Evolutionary conservation across 2,888 invertebrate species (phyloP).

Genomic region (Polyploca ridens): DNA sequence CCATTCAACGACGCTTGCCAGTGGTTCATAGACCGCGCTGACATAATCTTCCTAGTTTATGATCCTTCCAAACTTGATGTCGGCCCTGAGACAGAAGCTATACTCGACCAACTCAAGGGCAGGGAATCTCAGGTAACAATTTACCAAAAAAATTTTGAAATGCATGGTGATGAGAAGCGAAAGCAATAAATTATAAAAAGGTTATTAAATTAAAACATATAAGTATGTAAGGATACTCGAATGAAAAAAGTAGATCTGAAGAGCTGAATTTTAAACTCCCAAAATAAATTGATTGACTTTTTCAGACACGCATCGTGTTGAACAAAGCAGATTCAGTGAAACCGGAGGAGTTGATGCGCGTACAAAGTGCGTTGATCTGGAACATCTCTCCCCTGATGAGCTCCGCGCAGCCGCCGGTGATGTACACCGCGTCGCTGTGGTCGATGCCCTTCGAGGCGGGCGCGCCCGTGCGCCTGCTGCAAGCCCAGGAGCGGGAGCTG

Average conservation of each 20-base stretch:
- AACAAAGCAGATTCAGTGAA: conserved; percentile 98
- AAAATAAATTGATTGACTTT: conserved; percentile 10
- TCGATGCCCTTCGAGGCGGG: conserved; percentile 92
- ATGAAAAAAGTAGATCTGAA: no score
- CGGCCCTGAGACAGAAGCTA: conserved; percentile 97
- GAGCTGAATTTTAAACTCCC: background rate
- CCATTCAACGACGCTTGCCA: conserved; percentile 98
- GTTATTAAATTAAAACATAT: no score
- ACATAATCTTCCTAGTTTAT: conserved; percentile 97
- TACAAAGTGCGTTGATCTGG: conserved; percentile 97
- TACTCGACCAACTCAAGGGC: conserved; percentile 97
- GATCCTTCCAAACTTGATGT: conserved; percentile 98
- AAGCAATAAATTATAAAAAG: background rate
- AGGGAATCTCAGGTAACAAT: conserved; percentile 90
- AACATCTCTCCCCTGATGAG: conserved; percentile 98
- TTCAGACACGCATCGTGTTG: conserved; percentile 93
- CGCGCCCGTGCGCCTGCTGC: conserved; percentile 91
- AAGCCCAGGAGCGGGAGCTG: conserved; percentile 95
- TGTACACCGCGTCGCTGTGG: conserved; percentile 96
- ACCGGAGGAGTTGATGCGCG: conserved; percentile 96
- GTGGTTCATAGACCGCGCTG: conserved; percentile 98
- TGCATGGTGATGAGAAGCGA: no score
- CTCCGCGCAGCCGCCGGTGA: conserved; percentile 95
- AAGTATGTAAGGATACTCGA: no score
- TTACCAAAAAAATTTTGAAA: background rate